These are phyloP conservation scores for Megaustenia siamemsis DNA, from an alignment of 2,888 invertebrate species.

Conservation along the genomic window DNA sequence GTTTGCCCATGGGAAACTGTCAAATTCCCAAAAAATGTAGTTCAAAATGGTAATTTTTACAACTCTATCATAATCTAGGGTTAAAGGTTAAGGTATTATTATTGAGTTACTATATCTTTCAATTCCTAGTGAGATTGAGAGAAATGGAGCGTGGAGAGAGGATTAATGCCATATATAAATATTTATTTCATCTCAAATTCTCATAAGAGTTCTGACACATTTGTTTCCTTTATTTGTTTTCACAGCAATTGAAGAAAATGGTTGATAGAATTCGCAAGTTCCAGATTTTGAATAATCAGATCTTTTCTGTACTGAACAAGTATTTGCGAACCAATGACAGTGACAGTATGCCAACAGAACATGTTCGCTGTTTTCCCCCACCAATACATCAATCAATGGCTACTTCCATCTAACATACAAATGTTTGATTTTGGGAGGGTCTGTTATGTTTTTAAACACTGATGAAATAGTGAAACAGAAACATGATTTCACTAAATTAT, in stretches of 20 bases:
- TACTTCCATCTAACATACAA: constrained; percentile 60
- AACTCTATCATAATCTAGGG: too few species aligned
- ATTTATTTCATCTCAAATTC: neutral
- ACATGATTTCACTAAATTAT: too few species aligned
- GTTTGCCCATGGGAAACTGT: too few species aligned
- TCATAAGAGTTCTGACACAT: neutral
- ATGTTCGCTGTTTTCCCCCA: constrained; percentile 97
- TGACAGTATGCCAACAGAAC: constrained; percentile 90
- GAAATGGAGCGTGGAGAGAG: too few species aligned
- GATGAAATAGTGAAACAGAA: too few species aligned
- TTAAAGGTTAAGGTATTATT: too few species aligned
- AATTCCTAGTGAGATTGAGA: too few species aligned
- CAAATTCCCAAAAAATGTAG: too few species aligned
- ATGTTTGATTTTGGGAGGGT: too few species aligned
- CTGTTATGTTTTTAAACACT: too few species aligned
- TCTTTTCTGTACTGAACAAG: constrained; percentile 95
- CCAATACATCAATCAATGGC: constrained; percentile 83
- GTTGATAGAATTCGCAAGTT: constrained; percentile 97
- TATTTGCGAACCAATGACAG: constrained; percentile 90
- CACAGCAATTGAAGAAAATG: constrained; percentile 89
- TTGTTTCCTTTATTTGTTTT: constrained; percentile 10
- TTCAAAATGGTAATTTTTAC: too few species aligned
- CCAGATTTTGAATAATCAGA: constrained; percentile 98
- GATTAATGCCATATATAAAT: neutral
- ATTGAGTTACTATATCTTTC: too few species aligned